phyloP scores from a whole-genome alignment of 2,888 invertebrate species.

The Ptychoptera contaminata region DNA sequence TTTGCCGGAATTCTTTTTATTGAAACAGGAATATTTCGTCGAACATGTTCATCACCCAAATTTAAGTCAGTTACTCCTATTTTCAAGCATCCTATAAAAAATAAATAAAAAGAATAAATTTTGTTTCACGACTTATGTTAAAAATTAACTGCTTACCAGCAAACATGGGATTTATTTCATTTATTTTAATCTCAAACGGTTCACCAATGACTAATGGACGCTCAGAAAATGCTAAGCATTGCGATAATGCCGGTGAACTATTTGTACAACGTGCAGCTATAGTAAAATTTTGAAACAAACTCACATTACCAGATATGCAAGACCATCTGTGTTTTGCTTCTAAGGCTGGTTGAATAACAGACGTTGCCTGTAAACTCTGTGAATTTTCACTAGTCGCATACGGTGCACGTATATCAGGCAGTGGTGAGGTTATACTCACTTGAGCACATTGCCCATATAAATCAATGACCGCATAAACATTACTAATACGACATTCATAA shows the following conservation, averaged over 20 bases:
- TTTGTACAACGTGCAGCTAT: conserved; percentile 26
- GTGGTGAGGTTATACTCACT: conserved; percentile 39
- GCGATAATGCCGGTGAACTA: conserved; percentile 24
- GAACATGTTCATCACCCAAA: conserved; percentile 42
- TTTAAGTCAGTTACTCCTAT: conserved; percentile 65
- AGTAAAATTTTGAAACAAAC: conserved; percentile 29
- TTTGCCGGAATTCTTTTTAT: conserved; percentile 49
- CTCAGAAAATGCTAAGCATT: conserved; percentile 29
- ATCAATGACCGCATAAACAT: conserved; percentile 88
- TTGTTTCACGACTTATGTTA: not conserved
- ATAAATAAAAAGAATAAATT: not conserved
- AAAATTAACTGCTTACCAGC: conserved; percentile 19
- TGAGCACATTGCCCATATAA: conserved; percentile 90
- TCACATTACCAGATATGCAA: conserved; percentile 27
- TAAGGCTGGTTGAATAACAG: conserved; percentile 36
- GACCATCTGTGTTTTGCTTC: conserved; percentile 31
- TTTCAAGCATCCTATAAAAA: conserved; percentile 52
- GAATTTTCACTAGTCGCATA: conserved; percentile 36
- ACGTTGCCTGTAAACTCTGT: conserved; percentile 38
- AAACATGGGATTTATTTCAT: conserved; percentile 27
- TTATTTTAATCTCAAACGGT: conserved; percentile 28
- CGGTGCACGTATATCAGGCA: conserved; percentile 23
- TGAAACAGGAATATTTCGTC: conserved; percentile 47
- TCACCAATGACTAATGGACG: conserved; percentile 27
- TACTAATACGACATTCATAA: conserved; percentile 58